Base-by-base conservation (phyloP, 2,797 vertebrate genomes). In the Pipistrellus nathusii region DNA sequence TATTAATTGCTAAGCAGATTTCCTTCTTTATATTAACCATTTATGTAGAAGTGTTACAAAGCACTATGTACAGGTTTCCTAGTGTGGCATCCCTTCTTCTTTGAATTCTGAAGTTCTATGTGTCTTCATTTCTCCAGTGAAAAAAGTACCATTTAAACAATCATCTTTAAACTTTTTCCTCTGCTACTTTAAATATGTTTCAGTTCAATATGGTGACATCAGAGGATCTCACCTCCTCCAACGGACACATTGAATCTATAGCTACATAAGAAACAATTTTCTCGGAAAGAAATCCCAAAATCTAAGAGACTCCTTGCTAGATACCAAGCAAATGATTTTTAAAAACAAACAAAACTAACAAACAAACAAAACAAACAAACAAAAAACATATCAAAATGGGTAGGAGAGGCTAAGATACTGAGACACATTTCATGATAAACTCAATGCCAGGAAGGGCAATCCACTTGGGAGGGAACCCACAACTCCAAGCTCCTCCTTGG, bases 121-220 rank as follows among this genome's bases (percentile, higher is more conserved):
- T 66, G 25, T 78, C 15, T 25, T 48, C 78, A 68, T 55, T 78
- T 78, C 27, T 95, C 66, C 30, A 78, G 51, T 53, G 21, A 77
- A 76, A 30, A 53, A 76, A 91, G 51, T n/a, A 68, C 6, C 13
- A 77, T 78, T 59, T 64, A 66, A 95, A 41, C 46, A 77, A 72
- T 72, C 32, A 64, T 72, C 87, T 71, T 72, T 90, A 86, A 93
- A 83, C 38, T 69, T 32, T 80, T 73, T 80, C n/a, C 30, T 73
- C 25, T 27, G 53, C 30, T 85, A 85, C 27, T 71, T 85, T 51
- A 81, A 73, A 46, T 46, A 55, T 6, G 25, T 38, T 62, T 18
- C 73, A 85, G 18, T 48, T 85, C 64, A 85, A 92, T 51, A 85
- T 59, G 18, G 48, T 66, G n/a, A 76, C 7, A 23, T 30, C 48